Evolutionary conservation across 1,140 invertebrate species (phyloP), one percentile per base, ranked within the genome.

Genomic region (Episyrphus balteatus): DNA sequence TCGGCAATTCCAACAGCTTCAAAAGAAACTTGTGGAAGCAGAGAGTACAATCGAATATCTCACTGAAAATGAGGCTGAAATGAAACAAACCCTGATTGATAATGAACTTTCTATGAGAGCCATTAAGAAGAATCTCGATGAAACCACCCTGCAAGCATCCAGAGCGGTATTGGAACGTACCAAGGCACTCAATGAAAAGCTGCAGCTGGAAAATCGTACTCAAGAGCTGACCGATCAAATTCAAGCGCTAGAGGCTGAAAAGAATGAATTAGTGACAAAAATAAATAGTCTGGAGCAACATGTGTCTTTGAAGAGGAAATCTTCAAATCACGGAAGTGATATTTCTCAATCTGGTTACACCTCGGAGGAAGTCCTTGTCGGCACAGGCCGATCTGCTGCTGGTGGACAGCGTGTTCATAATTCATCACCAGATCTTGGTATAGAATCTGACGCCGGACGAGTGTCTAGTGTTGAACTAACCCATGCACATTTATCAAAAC

Each of bases 371-470:
- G 51, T 68, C 12, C 50, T 53, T 12, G 39, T 51, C 9, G 21
- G 50, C 50, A 17, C 30, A 9, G 33, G 41, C 10, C 19, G 34
- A 15, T 26, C 45, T 40, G 46, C 45, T 15, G 64, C 60, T 14
- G 51, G 53, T 9, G 61, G 62, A 11, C 54, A 68, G 21, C 55
- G 64, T 1, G 51, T 70, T 5, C 63, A 61, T 2, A 81, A 76
- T 55, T 77, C 76, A 32, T 83, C 81, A 3, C 82, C 82, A 1
- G 82, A 84, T 68, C 68, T 84, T 41, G 82, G 82, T 3, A 84
- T 84, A 42, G 82, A 84, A 58, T 83, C 81, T 55, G 82, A 83
- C 54, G 71, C 73, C 5, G 75, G 76, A 18, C 63, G 75, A 21
- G 72, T 74, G 46, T 75, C 73, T 1, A 79, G 74, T 52, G 66